phyloP scores from a whole-genome alignment of 2,797 vertebrate species.

The Urophycis tenuis region DNA sequence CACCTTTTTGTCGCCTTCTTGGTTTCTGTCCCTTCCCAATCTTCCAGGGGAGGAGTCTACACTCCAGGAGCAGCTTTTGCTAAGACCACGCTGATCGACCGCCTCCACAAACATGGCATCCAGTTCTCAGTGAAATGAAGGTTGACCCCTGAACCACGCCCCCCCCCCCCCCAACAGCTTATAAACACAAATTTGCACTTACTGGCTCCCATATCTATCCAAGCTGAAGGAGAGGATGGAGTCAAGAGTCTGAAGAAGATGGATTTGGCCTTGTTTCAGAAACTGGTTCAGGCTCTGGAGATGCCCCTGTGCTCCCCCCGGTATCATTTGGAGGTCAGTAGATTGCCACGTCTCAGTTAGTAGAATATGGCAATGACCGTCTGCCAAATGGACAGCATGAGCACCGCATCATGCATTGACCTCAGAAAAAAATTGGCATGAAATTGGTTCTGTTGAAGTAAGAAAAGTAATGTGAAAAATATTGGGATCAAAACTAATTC shows the following conservation, averaged over 20 bases:
- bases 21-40: neutral
- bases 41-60: slow-evolving; percentile 87
- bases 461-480: neutral
- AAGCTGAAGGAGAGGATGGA: neutral
- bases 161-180: slow-evolving; percentile 38
- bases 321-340: neutral
- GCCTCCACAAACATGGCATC: slow-evolving; percentile 83
- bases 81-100: slow-evolving; percentile 84
- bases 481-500: neutral
- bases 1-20: neutral
- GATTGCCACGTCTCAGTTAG: neutral
- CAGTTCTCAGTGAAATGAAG: slow-evolving; percentile 85
- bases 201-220: neutral
- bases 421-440: neutral
- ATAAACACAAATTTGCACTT: slow-evolving; percentile 26
- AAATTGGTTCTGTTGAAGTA: neutral
- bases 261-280: neutral
- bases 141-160: slow-evolving; percentile 27
- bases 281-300: neutral
- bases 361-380: neutral
- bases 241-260: neutral
- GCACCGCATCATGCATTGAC: neutral
- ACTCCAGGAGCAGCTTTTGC: slow-evolving; percentile 86
- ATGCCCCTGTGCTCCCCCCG: neutral
- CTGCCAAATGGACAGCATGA: neutral